Conservation (phyloP, 1,140 invertebrate species). For the Harpegnathos saltator region DNA sequence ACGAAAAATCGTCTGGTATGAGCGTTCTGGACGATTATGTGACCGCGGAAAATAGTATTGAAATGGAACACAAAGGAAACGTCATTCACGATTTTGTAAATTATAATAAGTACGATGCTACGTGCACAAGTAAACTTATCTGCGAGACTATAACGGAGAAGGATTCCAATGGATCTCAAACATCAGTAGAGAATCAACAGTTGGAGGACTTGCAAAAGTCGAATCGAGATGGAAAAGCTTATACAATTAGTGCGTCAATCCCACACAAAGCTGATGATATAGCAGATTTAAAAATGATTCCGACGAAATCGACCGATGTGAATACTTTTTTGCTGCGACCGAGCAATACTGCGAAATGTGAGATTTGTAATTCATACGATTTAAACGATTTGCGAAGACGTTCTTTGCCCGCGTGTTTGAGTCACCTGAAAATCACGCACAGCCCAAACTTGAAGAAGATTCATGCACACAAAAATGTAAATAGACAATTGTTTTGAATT, state of each 20-base stretch:
- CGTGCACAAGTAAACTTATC: slow-evolving; percentile 41
- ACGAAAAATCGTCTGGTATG: slow-evolving; percentile 51
- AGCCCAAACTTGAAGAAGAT: slow-evolving; percentile 64
- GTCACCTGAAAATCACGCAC: slow-evolving; percentile 55
- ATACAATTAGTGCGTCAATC: background rate
- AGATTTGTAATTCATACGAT: slow-evolving; percentile 63
- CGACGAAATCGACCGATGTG: background rate
- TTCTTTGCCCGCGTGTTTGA: slow-evolving; percentile 75
- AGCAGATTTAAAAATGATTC: background rate
- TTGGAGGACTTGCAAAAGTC: background rate
- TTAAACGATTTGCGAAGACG: slow-evolving; percentile 67
- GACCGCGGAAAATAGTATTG: background rate
- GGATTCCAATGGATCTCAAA: slow-evolving; percentile 29
- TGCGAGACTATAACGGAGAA: slow-evolving; percentile 66
- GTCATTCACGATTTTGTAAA: background rate
- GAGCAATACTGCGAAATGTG: slow-evolving; percentile 32
- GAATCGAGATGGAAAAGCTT: background rate
- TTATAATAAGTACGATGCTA: background rate
- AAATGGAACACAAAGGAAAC: background rate
- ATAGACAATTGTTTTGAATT: slow-evolving; percentile 5
- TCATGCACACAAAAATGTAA: slow-evolving; percentile 72
- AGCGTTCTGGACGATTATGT: background rate
- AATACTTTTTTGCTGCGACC: slow-evolving; percentile 55
- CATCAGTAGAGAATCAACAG: background rate
- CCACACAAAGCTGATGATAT: background rate